Evolutionary conservation across 2,888 invertebrate genomes (phyloP), one percentile per base, ranked within the genome.

Genomic region (Morpho achilles): DNA sequence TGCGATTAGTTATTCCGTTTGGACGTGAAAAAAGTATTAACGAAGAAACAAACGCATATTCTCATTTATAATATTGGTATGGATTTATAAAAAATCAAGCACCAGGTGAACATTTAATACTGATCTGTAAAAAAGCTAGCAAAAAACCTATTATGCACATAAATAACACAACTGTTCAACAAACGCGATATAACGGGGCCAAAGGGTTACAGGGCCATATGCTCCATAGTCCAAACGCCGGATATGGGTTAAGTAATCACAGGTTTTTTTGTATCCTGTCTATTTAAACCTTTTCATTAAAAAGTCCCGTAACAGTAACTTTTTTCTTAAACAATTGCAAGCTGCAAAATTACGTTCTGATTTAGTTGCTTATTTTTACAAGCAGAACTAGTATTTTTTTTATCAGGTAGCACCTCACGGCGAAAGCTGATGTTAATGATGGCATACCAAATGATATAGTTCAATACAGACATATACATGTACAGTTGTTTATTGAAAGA

Each of bases 191-290:
- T 87, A 89, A 88, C 89, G 87, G 89, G 88, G 88, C 87, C 82
- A 89, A 90, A 89, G 90, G 90, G 90, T 90, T 90, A 87, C 69
- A 75, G 63, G 79, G 76, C 81, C 87, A 88, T 85, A 85, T 87
- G 89, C 73, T 69, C 64, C 69, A 50, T 60, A 63, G 70, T 76
- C 77, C 74, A 73, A 76, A 73, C 73, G 76, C 79, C 85, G 89
- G 90, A 89, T 89, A 87, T 85, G 84, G 90, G 88, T 89, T 89
- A 89, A 86, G 74, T 85, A 89, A 90, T 89, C 89, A 87, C 80
- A 74, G 82, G 71, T 65, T 73, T 85, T 78, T 84, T 63, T 76
- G 72, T 76, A 75, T 79, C 81, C 80, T 81, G 68, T 77, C 74
- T 75, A 82, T 82, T 78, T 82, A 82, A 80, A 77, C 80, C 82